Base-by-base conservation (phyloP, 2,888 invertebrate genomes). In the Tenthredo mesomela region DNA sequence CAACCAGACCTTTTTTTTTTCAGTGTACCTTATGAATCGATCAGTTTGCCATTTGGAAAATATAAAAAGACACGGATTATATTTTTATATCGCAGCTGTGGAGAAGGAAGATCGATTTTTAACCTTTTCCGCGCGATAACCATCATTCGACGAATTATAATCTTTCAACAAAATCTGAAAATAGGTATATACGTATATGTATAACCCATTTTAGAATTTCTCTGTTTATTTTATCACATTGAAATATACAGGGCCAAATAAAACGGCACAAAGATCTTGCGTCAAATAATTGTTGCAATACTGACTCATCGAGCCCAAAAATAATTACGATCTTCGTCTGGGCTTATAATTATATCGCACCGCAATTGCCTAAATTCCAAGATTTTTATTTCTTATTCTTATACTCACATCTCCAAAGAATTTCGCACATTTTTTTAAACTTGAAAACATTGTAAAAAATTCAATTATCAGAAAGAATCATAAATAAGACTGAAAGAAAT, bases 171-270 rank as follows among this genome's bases (percentile, higher is more conserved):
- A 29, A 54, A 71, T 77, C 18, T 50, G 54, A 5, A 50, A 47
- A 18, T 7, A 18, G 54, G 33, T 77, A 54, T 33, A 50, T 33
- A 15, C 47, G 10, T 40, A 10, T 15, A 50, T 29, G 37, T 15
- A 50, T 75, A 75, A n/a, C 71, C 25, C 7, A 12, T 54, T 47
- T 12, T 18, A 54, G 50, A 75, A 77, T 54, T 25, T 7, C 25
- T 21, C n/a, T 61, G 80, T 80, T 80, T 58, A 29, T 80, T 80
- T 80, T 50, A 58, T 37, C 37, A 0, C 15, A 43, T 61, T 80
- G 25, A 33, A 54, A 54, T 54, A 54, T 54, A 40, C 61, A 61
- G 29, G 80, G 80, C 61, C 40, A 18, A 25, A 54, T 54, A 33
- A 40, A 80, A 40, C 15, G 10, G 37, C 15, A 10, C 29, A 40